Evolutionary conservation across 2,113 vertebrate species (phyloP).

Genomic region (Passerina amoena): DNA sequence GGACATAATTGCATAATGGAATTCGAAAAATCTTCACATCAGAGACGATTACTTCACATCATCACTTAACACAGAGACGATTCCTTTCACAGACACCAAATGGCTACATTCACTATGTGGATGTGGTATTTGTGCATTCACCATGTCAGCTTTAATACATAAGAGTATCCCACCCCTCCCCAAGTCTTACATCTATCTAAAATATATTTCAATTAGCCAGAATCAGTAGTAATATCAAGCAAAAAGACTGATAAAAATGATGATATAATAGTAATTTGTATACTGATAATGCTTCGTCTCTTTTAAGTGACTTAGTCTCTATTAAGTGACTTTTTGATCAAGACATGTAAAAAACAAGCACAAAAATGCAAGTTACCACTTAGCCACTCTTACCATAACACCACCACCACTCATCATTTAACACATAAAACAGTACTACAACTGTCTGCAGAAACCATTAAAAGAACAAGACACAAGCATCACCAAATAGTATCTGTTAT

Average conservation of each 20-base stretch:
- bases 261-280: not conserved
- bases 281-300: not conserved
- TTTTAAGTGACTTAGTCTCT: too few species aligned
- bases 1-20: not conserved
- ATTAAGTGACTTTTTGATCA: not conserved
- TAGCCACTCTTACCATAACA: not conserved
- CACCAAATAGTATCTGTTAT: not conserved
- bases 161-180: not conserved
- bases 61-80: rapidly evolving
- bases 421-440: not conserved
- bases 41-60: too few species aligned
- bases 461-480: not conserved
- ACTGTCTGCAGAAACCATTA: not conserved
- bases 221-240: not conserved
- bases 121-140: not conserved
- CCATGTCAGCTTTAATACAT: not conserved
- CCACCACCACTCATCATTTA: not conserved
- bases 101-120: not conserved
- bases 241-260: not conserved
- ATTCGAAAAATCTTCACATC: not conserved
- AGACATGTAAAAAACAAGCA: not conserved
- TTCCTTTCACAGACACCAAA: not conserved
- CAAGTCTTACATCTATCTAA: not conserved
- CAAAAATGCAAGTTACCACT: not conserved
- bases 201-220: not conserved